A percentile compares a stretch with the other conserved stretches of the same genome.
Conservation (phyloP, 2,888 invertebrate genomes). For the Drosophila borealis region DNA sequence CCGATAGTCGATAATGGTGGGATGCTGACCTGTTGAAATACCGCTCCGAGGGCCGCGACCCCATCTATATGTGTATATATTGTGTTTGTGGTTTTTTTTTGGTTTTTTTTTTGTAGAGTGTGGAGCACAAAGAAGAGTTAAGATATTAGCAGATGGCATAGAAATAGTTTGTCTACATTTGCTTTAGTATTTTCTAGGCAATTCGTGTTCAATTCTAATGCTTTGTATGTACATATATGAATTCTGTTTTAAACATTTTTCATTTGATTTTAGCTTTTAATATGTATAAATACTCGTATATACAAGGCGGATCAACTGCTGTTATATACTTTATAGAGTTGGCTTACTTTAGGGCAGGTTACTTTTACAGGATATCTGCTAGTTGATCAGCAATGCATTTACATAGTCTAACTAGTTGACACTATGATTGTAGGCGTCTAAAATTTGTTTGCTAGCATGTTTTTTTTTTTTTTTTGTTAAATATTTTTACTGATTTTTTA, state of each 20-base stretch:
- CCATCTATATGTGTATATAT: slow-evolving; percentile 87
- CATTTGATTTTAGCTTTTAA: slow-evolving; percentile 23
- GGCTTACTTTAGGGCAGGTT: not conserved
- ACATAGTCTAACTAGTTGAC: slow-evolving; percentile 48
- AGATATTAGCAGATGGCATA: slow-evolving; percentile 32
- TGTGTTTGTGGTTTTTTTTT: slow-evolving; percentile 4
- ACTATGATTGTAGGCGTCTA: slow-evolving; percentile 54
- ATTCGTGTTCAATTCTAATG: slow-evolving; percentile 60
- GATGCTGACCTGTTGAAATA: slow-evolving; percentile 85
- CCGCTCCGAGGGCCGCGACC: slow-evolving; percentile 89
- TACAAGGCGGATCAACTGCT: slow-evolving; percentile 31
- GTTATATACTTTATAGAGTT: not conserved
- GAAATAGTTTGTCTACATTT: slow-evolving; percentile 29
- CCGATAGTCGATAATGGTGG: slow-evolving; percentile 85
- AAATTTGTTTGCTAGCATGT: slow-evolving; percentile 49
- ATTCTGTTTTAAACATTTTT: slow-evolving; percentile 19
- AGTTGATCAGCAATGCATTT: slow-evolving; percentile 43
- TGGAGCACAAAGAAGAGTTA: slow-evolving; percentile 38
- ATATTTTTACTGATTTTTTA: slow-evolving; percentile 64
- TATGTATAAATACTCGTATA: slow-evolving; percentile 23
- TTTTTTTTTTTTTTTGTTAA: not conserved
- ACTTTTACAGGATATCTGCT: slow-evolving; percentile 7
- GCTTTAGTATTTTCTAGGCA: slow-evolving; percentile 52
- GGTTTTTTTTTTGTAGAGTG: slow-evolving; percentile 6
- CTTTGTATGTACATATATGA: slow-evolving; percentile 51